phyloP scores from a whole-genome alignment of 2,797 vertebrate species.

The Tapera naevia region DNA sequence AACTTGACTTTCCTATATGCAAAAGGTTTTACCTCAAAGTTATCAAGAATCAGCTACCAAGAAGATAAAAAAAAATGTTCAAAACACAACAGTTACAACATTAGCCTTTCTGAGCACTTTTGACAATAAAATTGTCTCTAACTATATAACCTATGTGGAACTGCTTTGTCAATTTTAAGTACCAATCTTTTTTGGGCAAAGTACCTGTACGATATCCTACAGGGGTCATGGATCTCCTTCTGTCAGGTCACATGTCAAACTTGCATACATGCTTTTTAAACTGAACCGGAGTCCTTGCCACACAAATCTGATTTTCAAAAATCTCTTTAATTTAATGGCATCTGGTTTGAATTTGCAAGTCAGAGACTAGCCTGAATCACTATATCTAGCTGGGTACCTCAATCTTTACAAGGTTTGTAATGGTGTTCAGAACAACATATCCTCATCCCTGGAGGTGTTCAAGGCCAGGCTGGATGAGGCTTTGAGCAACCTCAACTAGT shows the following conservation, averaged over 20 bases:
- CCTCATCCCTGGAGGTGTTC: too few relatives aligned
- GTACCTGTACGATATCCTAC: neutral
- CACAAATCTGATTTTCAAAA: neutral
- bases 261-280: neutral
- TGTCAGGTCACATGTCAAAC: neutral
- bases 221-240: neutral
- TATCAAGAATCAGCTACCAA: neutral
- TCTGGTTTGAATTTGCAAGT: neutral
- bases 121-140: neutral
- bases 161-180: neutral
- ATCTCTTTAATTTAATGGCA: neutral
- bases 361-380: neutral
- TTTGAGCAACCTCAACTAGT: too few relatives aligned
- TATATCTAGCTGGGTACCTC: neutral
- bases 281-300: neutral
- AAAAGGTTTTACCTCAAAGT: neutral
- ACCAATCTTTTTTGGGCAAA: neutral
- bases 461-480: too few relatives aligned
- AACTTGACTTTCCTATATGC: neutral
- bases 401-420: neutral
- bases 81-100: neutral
- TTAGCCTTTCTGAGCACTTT: neutral
- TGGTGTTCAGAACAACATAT: neutral
- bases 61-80: neutral
- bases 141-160: neutral